Percentiles rank a stretch among this genome's conserved stretches.
These are phyloP conservation scores for Abscondita cerata DNA, from an alignment of 2,888 invertebrate species.

Conservation along the genomic window DNA sequence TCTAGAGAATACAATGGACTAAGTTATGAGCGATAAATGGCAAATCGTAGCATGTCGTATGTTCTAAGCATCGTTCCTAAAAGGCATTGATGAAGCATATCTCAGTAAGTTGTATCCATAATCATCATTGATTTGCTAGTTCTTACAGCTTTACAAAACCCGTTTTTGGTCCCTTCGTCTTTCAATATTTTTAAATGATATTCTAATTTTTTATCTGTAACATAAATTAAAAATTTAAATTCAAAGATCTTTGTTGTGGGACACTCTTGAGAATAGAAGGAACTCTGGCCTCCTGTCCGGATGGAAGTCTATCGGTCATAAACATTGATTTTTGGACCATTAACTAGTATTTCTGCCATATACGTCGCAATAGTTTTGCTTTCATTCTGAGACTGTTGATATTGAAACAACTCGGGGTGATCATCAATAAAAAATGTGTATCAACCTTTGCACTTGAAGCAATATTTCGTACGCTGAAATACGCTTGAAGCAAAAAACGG, in stretches of 20 bases:
- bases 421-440: slow-evolving; percentile 99
- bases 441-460: slow-evolving; percentile 91
- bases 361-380: slow-evolving; percentile 95
- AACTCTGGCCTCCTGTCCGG: slow-evolving; percentile 81
- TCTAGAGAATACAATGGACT: slow-evolving; percentile 88
- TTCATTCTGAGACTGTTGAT: slow-evolving; percentile 86
- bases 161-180: slow-evolving; percentile 89
- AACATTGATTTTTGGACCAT: slow-evolving; percentile 93
- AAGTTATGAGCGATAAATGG: slow-evolving; percentile 94
- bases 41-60: slow-evolving; percentile 87
- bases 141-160: slow-evolving; percentile 94
- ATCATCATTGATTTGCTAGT: slow-evolving; percentile 85
- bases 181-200: slow-evolving; percentile 85
- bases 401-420: slow-evolving; percentile 94
- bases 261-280: too few species aligned
- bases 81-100: slow-evolving; percentile 98
- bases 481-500: slow-evolving; percentile 98
- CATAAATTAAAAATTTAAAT: too few species aligned
- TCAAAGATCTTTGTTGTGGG: too few species aligned
- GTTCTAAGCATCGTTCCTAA: slow-evolving; percentile 95
- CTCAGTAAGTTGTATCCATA: slow-evolving; percentile 98
- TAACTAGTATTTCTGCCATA: slow-evolving; percentile 90
- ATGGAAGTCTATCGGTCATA: slow-evolving; percentile 86
- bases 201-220: too few species aligned
- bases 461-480: slow-evolving; percentile 95